Evolutionary conservation across 2,888 invertebrate species (phyloP).

Genomic region (Andrena fulva): DNA sequence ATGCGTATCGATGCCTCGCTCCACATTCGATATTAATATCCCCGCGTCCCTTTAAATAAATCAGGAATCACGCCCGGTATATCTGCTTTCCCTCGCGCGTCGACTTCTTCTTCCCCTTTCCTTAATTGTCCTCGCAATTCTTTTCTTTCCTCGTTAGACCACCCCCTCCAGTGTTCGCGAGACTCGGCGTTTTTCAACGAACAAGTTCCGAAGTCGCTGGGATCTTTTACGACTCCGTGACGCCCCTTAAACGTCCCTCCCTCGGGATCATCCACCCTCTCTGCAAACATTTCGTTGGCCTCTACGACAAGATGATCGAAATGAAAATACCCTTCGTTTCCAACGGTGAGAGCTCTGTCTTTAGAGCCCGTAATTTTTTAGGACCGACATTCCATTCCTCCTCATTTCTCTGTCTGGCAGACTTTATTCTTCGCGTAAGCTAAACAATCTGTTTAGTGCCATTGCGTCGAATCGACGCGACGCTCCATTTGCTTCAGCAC

Average conservation of each 20-base stretch:
- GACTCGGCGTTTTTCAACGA: neutral
- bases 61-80: neutral
- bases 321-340: conserved; percentile 7
- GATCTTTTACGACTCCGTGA: neutral
- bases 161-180: neutral
- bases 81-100: neutral
- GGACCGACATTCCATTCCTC: neutral
- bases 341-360: neutral
- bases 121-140: neutral
- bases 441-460: too few relatives aligned
- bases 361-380: too few relatives aligned
- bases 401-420: neutral
- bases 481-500: neutral
- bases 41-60: conserved; percentile 13
- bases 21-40: conserved; percentile 36
- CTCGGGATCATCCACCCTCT: conserved; percentile 28
- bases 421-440: too few relatives aligned
- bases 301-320: neutral
- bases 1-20: conserved; percentile 18
- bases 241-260: conserved; percentile 1
- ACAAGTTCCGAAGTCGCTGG: neutral
- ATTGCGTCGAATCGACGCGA: neutral
- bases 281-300: conserved; percentile 42
- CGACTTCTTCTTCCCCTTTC: neutral
- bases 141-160: neutral